Conservation (phyloP, 2,888 invertebrate species). For the Yponomeuta plumbellus region DNA sequence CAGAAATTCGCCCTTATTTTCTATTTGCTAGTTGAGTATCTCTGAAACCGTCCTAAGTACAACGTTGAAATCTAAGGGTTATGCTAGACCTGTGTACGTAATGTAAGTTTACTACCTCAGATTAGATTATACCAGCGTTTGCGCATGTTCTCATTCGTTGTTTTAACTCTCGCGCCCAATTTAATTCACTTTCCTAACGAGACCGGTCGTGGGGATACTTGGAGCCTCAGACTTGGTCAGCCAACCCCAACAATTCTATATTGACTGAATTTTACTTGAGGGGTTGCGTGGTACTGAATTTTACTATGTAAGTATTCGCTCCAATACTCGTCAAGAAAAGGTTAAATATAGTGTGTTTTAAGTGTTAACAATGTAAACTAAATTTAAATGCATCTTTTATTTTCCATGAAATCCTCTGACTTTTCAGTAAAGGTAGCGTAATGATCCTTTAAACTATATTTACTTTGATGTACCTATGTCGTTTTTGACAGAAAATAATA, state of each 20-base stretch:
- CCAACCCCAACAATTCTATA: not conserved
- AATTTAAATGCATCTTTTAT: too few species aligned
- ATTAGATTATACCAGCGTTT: not conserved
- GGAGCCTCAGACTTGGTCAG: not conserved
- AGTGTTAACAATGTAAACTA: too few species aligned
- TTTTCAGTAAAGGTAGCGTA: too few species aligned
- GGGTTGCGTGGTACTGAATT: not conserved
- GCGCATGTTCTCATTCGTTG: constrained; percentile 1
- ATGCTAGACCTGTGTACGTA: not conserved
- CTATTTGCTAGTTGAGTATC: not conserved
- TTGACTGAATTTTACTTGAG: not conserved
- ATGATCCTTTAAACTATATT: too few species aligned
- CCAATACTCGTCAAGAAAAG: too few species aligned
- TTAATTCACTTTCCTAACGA: not conserved
- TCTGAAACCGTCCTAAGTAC: not conserved
- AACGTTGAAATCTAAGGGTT: not conserved
- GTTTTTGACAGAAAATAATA: too few species aligned
- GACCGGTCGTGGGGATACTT: constrained; percentile 18
- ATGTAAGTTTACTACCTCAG: too few species aligned
- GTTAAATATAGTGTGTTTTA: too few species aligned
- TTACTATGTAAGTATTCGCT: too few species aligned
- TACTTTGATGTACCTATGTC: too few species aligned
- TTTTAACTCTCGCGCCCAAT: not conserved
- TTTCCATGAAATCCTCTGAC: too few species aligned
- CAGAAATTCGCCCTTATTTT: too few species aligned